phyloP scores from a whole-genome alignment of 1,140 invertebrate genomes.

The Papilio helenus region DNA sequence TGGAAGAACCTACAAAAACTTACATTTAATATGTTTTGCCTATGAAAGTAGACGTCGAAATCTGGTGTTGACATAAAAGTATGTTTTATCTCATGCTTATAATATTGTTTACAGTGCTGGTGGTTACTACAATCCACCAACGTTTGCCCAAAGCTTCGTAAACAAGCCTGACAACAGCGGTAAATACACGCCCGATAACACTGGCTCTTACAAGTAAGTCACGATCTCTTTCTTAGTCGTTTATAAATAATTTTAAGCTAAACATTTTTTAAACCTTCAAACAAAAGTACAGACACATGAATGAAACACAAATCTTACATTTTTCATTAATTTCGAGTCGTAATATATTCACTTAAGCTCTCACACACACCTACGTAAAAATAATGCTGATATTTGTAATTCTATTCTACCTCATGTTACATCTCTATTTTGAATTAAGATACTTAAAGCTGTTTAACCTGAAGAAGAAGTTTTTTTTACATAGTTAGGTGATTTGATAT shows the following conservation, averaged over 20 bases:
- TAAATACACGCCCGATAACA: constrained; percentile 46
- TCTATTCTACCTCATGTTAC: too few species aligned
- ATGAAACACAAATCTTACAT: too few species aligned
- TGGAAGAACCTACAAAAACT: too few species aligned
- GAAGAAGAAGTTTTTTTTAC: background rate
- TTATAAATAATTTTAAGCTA: background rate
- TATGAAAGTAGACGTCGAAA: background rate
- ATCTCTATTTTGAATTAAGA: too few species aligned
- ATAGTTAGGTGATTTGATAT: background rate
- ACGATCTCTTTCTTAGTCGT: background rate
- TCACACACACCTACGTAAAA: too few species aligned
- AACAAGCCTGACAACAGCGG: constrained; percentile 44
- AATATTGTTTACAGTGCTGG: background rate
- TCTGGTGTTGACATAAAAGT: background rate
- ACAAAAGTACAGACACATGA: too few species aligned
- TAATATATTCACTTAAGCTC: too few species aligned
- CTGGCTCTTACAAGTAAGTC: constrained; percentile 29
- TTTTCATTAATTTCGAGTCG: too few species aligned
- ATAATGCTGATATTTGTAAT: too few species aligned
- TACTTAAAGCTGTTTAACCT: too few species aligned
- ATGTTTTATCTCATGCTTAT: background rate
- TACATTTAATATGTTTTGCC: too few species aligned
- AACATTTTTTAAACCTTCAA: background rate
- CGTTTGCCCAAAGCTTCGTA: background rate
- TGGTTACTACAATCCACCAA: constrained; percentile 23